phyloP scores from a whole-genome alignment of 2,888 invertebrate genomes.

The Phytoseiulus persimilis region DNA sequence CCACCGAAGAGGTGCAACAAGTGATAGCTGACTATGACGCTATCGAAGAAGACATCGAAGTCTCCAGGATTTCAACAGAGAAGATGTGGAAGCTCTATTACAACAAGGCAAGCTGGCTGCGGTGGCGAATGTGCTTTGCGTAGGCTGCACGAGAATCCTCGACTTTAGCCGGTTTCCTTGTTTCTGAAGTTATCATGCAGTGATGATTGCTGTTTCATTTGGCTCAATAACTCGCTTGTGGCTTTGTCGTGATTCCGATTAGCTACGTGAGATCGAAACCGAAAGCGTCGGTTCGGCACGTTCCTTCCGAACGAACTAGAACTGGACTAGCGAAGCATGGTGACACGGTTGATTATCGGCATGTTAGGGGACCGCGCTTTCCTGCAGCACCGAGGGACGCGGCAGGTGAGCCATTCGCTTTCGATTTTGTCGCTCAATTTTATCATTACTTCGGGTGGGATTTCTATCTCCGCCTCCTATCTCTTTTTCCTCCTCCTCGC shows the following conservation, averaged over 20 bases:
- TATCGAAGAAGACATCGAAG: constrained; percentile 17
- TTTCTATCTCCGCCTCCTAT: no score
- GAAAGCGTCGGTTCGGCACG: neutral
- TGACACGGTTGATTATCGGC: neutral
- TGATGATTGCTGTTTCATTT: neutral
- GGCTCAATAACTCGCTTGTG: neutral
- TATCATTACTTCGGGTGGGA: no score
- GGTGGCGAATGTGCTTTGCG: neutral
- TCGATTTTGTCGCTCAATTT: neutral
- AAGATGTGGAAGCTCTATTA: constrained; percentile 18
- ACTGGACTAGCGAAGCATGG: neutral
- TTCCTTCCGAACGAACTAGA: neutral
- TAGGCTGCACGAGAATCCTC: neutral
- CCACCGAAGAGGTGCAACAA: constrained; percentile 17
- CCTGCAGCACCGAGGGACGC: neutral
- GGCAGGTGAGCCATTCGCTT: neutral
- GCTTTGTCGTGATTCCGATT: neutral
- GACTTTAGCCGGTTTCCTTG: neutral
- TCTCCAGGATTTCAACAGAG: neutral
- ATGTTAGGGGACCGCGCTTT: neutral
- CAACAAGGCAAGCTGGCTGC: neutral
- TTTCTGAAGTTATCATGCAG: neutral
- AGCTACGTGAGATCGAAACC: neutral
- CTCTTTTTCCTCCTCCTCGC: no score
- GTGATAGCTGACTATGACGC: neutral